Evolutionary conservation across 37 sponge, comb jelly and placozoan species (phyloP).

Genomic region (Agelas oroides): DNA sequence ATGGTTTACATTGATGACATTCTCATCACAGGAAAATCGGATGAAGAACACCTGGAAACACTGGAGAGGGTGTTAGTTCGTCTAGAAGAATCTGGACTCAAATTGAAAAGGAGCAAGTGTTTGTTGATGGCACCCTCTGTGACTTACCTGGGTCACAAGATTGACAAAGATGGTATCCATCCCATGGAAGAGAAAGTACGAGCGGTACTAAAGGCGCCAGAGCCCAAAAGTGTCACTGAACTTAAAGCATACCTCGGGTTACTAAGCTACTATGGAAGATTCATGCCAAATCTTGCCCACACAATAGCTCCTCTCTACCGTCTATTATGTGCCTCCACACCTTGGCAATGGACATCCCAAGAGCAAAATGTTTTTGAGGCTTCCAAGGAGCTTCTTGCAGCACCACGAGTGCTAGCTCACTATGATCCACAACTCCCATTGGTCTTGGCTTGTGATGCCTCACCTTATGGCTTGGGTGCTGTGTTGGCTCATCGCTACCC

Average conservation of each 20-base stretch:
- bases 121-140: slow-evolving; percentile 2
- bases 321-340: neutral
- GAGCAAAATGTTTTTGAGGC: neutral
- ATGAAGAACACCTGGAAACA: slow-evolving; percentile 20
- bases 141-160: slow-evolving; percentile 20
- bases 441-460: slow-evolving; percentile 18
- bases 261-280: slow-evolving; percentile 11
- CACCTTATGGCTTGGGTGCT: slow-evolving; percentile 20
- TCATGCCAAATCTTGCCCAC: slow-evolving; percentile 5
- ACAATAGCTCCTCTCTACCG: neutral
- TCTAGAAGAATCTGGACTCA: neutral
- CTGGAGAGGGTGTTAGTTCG: neutral
- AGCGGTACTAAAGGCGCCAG: neutral
- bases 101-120: slow-evolving; percentile 13
- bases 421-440: neutral
- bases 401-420: neutral
- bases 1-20: slow-evolving; percentile 16
- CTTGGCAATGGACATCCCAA: slow-evolving; percentile 1
- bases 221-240: neutral
- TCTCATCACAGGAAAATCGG: slow-evolving; percentile 10
- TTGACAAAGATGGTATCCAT: slow-evolving; percentile 10
- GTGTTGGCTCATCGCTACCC: slow-evolving; percentile 3
- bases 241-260: slow-evolving; percentile 8
- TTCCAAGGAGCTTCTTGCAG: neutral
- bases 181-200: neutral